Evolutionary conservation across 2,888 invertebrate genomes (phyloP).

Genomic region (Stratiomys singularior): DNA sequence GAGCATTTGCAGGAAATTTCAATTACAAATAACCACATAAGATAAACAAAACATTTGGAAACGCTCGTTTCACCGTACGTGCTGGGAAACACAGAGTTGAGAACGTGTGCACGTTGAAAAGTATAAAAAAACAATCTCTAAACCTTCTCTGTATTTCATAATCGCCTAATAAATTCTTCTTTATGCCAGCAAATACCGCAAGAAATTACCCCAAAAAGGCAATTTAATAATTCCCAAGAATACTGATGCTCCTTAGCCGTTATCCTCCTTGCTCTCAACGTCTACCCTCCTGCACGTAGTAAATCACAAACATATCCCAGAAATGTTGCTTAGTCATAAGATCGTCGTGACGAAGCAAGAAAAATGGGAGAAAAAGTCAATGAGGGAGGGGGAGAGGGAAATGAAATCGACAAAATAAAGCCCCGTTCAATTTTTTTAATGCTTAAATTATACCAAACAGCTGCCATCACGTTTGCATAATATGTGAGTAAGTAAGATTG

Average conservation of each 20-base stretch:
- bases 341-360: neutral
- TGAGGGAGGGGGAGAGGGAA: slow-evolving; percentile 27
- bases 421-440: slow-evolving; percentile 39
- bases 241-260: slow-evolving; percentile 13
- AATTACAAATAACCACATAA: too few relatives aligned
- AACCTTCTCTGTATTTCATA: slow-evolving; percentile 25
- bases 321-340: slow-evolving; percentile 36
- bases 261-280: neutral
- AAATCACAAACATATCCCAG: slow-evolving; percentile 39
- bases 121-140: neutral
- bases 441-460: slow-evolving; percentile 40
- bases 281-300: slow-evolving; percentile 24
- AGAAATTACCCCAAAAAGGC: slow-evolving; percentile 16
- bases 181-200: slow-evolving; percentile 37
- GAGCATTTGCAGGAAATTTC: too few relatives aligned
- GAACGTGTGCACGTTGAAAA: neutral
- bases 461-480: slow-evolving; percentile 12
- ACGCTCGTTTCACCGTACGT: neutral
- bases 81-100: neutral
- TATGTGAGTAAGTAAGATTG: neutral
- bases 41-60: too few relatives aligned
- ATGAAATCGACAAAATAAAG: slow-evolving; percentile 44
- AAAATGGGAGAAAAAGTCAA: neutral
- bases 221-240: slow-evolving; percentile 14
- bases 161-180: slow-evolving; percentile 36